Evolutionary conservation across 2,888 invertebrate genomes (phyloP).

Genomic region (Conus canariensis): DNA sequence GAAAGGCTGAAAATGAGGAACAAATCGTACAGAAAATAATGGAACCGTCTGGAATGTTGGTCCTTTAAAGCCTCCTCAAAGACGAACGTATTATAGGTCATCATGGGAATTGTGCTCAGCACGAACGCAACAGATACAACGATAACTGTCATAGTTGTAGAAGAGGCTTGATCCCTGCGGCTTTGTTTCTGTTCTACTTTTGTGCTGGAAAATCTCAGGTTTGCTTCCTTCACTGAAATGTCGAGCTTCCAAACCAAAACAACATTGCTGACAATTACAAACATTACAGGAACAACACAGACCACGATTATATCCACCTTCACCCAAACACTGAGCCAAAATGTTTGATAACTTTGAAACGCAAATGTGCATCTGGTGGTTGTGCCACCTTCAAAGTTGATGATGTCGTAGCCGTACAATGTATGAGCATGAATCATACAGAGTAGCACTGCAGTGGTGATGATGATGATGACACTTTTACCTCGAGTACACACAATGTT

Average conservation of each 20-base stretch:
- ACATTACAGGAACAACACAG: constrained; percentile 62
- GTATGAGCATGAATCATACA: constrained; percentile 56
- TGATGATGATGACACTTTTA: constrained; percentile 47
- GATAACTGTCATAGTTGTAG: neutral
- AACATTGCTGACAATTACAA: constrained; percentile 63
- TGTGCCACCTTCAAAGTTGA: constrained; percentile 32
- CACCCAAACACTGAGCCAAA: constrained; percentile 60
- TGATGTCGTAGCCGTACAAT: constrained; percentile 54
- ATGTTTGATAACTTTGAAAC: constrained; percentile 48
- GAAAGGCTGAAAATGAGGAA: constrained; percentile 45
- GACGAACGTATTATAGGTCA: neutral
- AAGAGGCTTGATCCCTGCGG: constrained; percentile 40
- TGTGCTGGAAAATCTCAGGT: neutral
- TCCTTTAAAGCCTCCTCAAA: neutral
- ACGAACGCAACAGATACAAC: neutral
- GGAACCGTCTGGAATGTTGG: neutral
- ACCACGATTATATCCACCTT: constrained; percentile 64
- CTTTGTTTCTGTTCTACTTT: neutral
- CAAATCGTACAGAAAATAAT: constrained; percentile 38
- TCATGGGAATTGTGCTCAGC: neutral
- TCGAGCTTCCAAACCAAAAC: constrained; percentile 61
- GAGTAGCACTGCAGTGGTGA: constrained; percentile 48
- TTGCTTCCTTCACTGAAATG: constrained; percentile 43
- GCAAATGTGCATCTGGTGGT: constrained; percentile 9
- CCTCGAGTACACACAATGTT: constrained; percentile 56